These are phyloP conservation scores for Mola mola DNA, from an alignment of 2,113 vertebrate species.

Conservation along the genomic window DNA sequence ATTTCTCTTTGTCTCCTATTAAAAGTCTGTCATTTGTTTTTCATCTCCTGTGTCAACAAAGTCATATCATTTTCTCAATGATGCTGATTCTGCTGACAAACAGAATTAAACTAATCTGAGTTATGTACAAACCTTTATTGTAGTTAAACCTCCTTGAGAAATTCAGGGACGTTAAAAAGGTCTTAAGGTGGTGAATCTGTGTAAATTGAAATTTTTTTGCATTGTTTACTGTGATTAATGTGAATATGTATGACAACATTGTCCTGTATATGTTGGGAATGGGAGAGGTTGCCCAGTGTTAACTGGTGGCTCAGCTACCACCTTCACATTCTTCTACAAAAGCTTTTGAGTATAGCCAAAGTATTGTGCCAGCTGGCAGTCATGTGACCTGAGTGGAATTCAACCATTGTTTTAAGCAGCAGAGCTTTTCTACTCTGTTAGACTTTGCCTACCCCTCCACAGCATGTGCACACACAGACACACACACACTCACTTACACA, in stretches of 20 bases:
- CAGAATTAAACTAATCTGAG: constrained; percentile 17
- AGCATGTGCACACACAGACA: constrained; percentile 2
- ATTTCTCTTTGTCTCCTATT: constrained; percentile 30
- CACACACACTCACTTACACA: not conserved
- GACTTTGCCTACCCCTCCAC: constrained; percentile 1
- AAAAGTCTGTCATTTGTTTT: constrained; percentile 45
- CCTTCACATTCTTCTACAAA: constrained; percentile 63
- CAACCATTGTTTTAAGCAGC: constrained; percentile 77
- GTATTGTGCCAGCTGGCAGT: constrained; percentile 63
- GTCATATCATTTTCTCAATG: not conserved
- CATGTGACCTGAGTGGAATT: constrained; percentile 81
- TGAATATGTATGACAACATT: no score
- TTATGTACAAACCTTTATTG: constrained; percentile 13
- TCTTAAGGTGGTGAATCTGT: no score
- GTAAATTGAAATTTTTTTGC: no score
- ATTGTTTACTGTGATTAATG: no score
- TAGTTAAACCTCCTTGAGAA: constrained; percentile 9
- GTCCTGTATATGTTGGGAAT: not conserved
- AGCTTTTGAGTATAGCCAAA: constrained; percentile 61
- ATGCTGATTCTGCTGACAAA: constrained; percentile 4
- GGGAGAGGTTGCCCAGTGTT: constrained; percentile 26
- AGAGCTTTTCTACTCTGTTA: constrained; percentile 51
- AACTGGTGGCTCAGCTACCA: constrained; percentile 47
- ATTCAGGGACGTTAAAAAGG: no score
- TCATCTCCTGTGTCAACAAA: constrained; percentile 4